Percentiles rank a stretch among this genome's conserved stretches.
phyloP scores from a whole-genome alignment of 92 coral and sea anemone species.

The Hydrozoanthus gracilis region DNA sequence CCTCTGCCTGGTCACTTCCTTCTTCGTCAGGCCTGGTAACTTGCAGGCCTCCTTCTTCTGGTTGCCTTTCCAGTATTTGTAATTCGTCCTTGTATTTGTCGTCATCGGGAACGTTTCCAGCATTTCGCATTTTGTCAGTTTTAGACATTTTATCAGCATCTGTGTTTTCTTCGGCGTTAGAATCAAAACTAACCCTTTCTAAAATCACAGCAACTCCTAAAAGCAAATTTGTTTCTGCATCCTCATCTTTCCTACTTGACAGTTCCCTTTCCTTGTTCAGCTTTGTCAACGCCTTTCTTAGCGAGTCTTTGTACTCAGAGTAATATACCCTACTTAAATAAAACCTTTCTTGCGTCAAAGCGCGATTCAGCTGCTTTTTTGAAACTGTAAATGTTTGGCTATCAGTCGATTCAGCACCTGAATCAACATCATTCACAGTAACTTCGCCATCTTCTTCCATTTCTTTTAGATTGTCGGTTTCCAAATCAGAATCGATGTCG shows the following conservation, averaged over 20 bases:
- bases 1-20: too few relatives aligned
- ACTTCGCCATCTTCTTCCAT: conserved; percentile 52
- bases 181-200: conserved; percentile 62
- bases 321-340: conserved; percentile 87
- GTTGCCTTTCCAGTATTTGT: neutral
- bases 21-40: too few relatives aligned
- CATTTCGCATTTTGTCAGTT: neutral
- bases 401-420: conserved; percentile 81
- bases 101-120: neutral
- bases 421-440: conserved; percentile 54
- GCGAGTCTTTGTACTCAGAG: conserved; percentile 86
- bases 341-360: conserved; percentile 81
- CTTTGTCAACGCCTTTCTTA: conserved; percentile 63
- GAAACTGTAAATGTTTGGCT: conserved; percentile 69
- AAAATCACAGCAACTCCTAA: conserved; percentile 62
- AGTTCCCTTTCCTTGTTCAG: conserved; percentile 61
- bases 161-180: neutral
- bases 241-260: conserved; percentile 51
- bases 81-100: neutral
- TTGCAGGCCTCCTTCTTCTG: neutral
- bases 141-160: neutral
- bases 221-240: conserved; percentile 61
- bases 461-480: conserved; percentile 20
- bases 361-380: conserved; percentile 70
- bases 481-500: conserved; percentile 75